A percentile compares a stretch with the other conserved stretches of the same genome.
Conservation (phyloP, 2,888 invertebrate species). For the Agrypnus murinus region DNA sequence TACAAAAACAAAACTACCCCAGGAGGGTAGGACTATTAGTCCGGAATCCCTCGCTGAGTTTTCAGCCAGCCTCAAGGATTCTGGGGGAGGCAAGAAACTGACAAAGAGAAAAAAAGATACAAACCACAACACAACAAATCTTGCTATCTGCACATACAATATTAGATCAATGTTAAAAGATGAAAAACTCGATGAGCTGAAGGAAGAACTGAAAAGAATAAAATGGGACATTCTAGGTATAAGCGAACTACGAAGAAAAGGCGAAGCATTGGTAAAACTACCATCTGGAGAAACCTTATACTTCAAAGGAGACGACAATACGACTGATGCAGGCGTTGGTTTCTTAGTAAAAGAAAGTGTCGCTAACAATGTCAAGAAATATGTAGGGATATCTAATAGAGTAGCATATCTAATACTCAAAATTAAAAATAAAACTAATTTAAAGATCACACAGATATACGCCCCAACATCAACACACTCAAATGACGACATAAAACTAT, state of each 20-base stretch:
- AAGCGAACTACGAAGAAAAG: constrained; percentile 4
- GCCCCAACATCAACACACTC: too few relatives aligned
- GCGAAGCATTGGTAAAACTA: not conserved
- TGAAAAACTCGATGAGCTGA: not conserved
- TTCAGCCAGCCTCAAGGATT: not conserved
- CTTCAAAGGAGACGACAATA: too few relatives aligned
- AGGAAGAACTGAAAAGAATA: too few relatives aligned
- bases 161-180: not conserved
- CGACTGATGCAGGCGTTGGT: not conserved
- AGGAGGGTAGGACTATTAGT: constrained; percentile 17
- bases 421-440: too few relatives aligned
- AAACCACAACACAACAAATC: constrained; percentile 11
- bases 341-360: not conserved
- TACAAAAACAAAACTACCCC: constrained; percentile 2
- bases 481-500: too few relatives aligned
- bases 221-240: constrained; percentile 14
- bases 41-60: constrained; percentile 16
- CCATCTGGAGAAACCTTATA: too few relatives aligned
- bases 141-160: constrained; percentile 6
- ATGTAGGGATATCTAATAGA: too few relatives aligned
- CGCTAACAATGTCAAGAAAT: too few relatives aligned
- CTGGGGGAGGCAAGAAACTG: too few relatives aligned
- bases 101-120: not conserved
- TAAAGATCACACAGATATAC: too few relatives aligned
- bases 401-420: too few relatives aligned